A percentile compares a stretch with the other conserved stretches of the same genome.
These are phyloP conservation scores for Cyanoramphus novaezelandiae DNA, from an alignment of 2,113 vertebrate species.

Conservation along the genomic window DNA sequence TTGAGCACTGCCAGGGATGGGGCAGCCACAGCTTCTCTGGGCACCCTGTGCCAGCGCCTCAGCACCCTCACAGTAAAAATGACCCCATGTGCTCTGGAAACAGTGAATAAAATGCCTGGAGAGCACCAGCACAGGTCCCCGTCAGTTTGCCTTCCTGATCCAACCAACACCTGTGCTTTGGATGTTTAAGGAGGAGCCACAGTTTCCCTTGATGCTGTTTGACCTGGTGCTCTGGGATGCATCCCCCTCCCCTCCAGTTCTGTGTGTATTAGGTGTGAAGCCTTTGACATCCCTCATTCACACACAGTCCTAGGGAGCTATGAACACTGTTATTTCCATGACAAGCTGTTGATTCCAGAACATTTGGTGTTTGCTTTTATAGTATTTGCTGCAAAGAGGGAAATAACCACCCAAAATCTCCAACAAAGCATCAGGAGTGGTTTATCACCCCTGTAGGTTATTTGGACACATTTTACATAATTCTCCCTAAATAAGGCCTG, in stretches of 20 bases:
- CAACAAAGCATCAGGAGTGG: not conserved
- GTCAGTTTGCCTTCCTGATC: not conserved
- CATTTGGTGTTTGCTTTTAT: not conserved
- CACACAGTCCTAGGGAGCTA: not conserved
- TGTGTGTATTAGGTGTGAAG: fast-evolving
- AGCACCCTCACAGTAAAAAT: not conserved
- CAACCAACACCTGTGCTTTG: not conserved
- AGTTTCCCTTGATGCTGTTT: not conserved
- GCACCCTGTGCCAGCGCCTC: not conserved
- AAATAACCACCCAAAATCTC: not conserved
- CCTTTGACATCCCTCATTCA: not conserved
- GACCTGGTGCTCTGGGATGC: not conserved
- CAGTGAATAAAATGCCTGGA: not conserved
- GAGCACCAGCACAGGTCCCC: fast-evolving
- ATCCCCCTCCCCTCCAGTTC: not conserved
- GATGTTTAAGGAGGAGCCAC: not conserved
- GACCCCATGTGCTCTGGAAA: not conserved
- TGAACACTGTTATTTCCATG: not conserved
- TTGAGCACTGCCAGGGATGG: not conserved
- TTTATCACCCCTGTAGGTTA: not conserved
- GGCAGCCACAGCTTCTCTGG: not conserved
- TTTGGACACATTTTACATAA: not conserved
- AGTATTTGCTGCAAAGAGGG: not conserved
- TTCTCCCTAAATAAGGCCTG: not conserved
- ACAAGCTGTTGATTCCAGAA: not conserved